Base-by-base conservation (phyloP, 1,140 invertebrate genomes). In the Cotesia vestalis region DNA sequence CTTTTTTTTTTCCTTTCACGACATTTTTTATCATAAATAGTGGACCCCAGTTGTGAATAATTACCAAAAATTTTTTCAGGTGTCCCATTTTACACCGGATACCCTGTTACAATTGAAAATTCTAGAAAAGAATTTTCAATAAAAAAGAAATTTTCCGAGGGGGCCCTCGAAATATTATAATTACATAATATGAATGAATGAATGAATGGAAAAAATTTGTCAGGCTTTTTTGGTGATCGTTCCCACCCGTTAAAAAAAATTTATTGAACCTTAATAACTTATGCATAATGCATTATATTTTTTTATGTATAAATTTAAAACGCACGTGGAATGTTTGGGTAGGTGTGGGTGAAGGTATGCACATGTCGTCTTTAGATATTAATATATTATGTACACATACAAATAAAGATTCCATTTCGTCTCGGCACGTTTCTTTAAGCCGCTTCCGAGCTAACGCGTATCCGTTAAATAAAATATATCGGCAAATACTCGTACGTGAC, bases 391-490 rank as follows among this genome's bases (percentile, higher is more conserved):
- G n/a, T 27, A 62, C 40, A 63, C 34, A 70, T 62, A 66, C 53
- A 53, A 9, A 17, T 20, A 11, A 4, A 59, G 59, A 57, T 60
- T 14, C 60, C 67, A 70, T 52, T 73, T 73, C 52, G 34, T 59
- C 52, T 36, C n/a, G 20, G 59, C 73, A 77, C 40, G 77, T 78
- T 72, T 46, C 73, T 77, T 77, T 75, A 73, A 51, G 11, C 17
- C 40, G 38, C 60, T 70, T 70, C 68, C 68, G 68, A 70, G 38
- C 57, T 59, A 70, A 71, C 69, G 57, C 77, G 74, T 77, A 78
- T 20, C 17, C n/a, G 57, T 70, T 52, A 51, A 38, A 53, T 27
- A 35, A 14, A 14, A 27, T n/a, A 20, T 78, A 75, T 75, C 60
- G 74, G 35, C 67, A 59, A 53, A 73, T 27, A 27, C 27, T 27